A percentile compares a stretch with the other conserved stretches of the same genome.
phyloP scores from a whole-genome alignment of 2,888 invertebrate genomes.

The Acheta domesticus region DNA sequence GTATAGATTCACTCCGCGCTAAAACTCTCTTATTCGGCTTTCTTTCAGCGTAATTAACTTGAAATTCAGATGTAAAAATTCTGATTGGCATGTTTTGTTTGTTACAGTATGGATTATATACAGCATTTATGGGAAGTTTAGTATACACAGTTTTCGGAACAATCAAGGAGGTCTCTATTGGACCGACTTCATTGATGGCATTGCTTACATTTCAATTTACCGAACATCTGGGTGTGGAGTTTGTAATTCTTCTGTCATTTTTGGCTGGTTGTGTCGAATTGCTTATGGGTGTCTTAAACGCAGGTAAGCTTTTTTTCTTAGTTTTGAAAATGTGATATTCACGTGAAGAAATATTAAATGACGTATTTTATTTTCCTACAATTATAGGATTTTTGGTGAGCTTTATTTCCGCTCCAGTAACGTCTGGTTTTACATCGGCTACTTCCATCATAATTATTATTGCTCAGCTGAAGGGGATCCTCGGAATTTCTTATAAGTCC shows the following conservation, averaged over 20 bases:
- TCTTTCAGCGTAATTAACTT: neutral
- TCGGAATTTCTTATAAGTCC: slow-evolving; percentile 65
- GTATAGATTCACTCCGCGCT: too few relatives aligned
- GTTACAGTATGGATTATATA: slow-evolving; percentile 80
- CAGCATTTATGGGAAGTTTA: slow-evolving; percentile 85
- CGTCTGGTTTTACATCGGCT: slow-evolving; percentile 80
- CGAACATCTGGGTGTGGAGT: slow-evolving; percentile 64
- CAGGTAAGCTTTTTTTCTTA: slow-evolving; percentile 57
- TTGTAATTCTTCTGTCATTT: slow-evolving; percentile 72
- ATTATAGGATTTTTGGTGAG: slow-evolving; percentile 74
- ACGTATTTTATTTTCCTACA: slow-evolving; percentile 30
- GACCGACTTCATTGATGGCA: slow-evolving; percentile 93
- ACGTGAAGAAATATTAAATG: neutral
- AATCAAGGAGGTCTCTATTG: slow-evolving; percentile 66
- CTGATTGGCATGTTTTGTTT: slow-evolving; percentile 21
- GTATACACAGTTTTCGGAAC: slow-evolving; percentile 79
- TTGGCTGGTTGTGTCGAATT: slow-evolving; percentile 74
- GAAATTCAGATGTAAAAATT: neutral
- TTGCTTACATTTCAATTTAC: slow-evolving; percentile 75
- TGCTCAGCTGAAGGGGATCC: slow-evolving; percentile 59
- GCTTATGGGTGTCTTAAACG: slow-evolving; percentile 73
- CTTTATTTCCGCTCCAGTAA: slow-evolving; percentile 78
- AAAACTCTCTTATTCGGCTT: neutral
- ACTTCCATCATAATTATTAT: slow-evolving; percentile 73
- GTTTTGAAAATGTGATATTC: neutral